These are phyloP conservation scores for Thamnaconus septentrionalis DNA, from an alignment of 2,113 vertebrate species.

Conservation along the genomic window DNA sequence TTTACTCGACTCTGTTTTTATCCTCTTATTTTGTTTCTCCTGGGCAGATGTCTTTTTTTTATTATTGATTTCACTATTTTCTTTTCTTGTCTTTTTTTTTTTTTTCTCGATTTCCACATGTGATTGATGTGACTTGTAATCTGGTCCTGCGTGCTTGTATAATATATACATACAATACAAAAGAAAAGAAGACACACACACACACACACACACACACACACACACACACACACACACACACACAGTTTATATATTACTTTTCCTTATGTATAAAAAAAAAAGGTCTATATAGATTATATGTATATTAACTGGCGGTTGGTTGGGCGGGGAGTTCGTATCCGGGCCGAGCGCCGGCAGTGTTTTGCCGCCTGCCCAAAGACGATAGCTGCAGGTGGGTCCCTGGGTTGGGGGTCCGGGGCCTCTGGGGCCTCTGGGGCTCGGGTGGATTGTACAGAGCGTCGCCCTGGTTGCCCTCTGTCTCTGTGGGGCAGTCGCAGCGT, in stretches of 20 bases:
- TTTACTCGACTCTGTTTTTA: slow-evolving; percentile 59
- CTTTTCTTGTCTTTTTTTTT: too few relatives aligned
- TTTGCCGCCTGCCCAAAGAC: slow-evolving; percentile 65
- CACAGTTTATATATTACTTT: slow-evolving; percentile 81
- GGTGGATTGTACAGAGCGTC: slow-evolving; percentile 43
- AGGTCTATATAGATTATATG: slow-evolving; percentile 78
- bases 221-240: slow-evolving; percentile 49
- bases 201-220: slow-evolving; percentile 79
- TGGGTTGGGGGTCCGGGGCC: background rate
- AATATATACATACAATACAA: slow-evolving; percentile 78
- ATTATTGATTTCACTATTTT: too few relatives aligned
- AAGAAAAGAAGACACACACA: slow-evolving; percentile 73
- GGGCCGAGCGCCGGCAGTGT: slow-evolving; percentile 67
- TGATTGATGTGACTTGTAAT: slow-evolving; percentile 67
- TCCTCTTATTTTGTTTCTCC: slow-evolving; percentile 55
- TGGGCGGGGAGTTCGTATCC: slow-evolving; percentile 67
- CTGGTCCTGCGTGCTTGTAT: slow-evolving; percentile 76
- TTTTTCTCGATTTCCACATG: slow-evolving; percentile 52
- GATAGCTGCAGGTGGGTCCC: slow-evolving; percentile 38
- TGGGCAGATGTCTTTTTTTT: slow-evolving; percentile 30
- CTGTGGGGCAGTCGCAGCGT: slow-evolving; percentile 50
- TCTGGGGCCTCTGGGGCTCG: slow-evolving; percentile 45
- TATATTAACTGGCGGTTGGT: slow-evolving; percentile 73
- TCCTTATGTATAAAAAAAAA: slow-evolving; percentile 76
- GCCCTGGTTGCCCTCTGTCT: slow-evolving; percentile 46